Evolutionary conservation across 2,888 invertebrate genomes (phyloP).

Genomic region (Operophtera brumata): DNA sequence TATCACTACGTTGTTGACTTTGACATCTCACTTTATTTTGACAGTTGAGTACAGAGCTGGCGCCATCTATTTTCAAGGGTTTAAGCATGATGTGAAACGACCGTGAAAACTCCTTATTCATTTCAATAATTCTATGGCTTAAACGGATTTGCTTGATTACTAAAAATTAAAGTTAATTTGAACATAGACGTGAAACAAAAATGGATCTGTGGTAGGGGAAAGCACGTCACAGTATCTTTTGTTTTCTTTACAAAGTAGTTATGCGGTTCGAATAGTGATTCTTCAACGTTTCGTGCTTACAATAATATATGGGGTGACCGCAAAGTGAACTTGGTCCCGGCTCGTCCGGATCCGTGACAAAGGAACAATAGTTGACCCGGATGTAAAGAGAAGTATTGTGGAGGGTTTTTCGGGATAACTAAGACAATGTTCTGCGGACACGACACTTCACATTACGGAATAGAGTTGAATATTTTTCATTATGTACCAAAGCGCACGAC

Average conservation of each 20-base stretch:
- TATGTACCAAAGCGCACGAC: too few relatives aligned
- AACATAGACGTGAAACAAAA: conserved; percentile 32
- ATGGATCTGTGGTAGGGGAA: conserved; percentile 47
- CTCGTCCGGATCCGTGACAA: conserved; percentile 65
- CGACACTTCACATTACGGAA: conserved; percentile 31
- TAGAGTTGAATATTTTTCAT: not conserved
- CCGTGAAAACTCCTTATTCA: too few relatives aligned
- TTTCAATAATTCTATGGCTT: too few relatives aligned
- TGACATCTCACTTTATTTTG: too few relatives aligned
- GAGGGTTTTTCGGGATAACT: conserved; percentile 51
- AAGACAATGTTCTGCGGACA: conserved; percentile 22
- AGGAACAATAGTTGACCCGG: conserved; percentile 71
- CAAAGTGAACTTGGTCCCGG: conserved; percentile 54
- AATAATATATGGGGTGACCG: conserved; percentile 37
- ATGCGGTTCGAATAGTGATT: conserved; percentile 10
- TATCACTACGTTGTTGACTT: too few relatives aligned
- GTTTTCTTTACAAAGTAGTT: too few relatives aligned
- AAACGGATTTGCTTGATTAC: too few relatives aligned
- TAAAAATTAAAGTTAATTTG: not conserved
- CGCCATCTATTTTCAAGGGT: too few relatives aligned
- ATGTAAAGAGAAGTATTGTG: conserved; percentile 62
- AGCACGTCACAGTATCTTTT: not conserved
- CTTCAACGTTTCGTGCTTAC: conserved; percentile 30
- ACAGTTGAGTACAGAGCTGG: too few relatives aligned
- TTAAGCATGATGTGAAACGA: too few relatives aligned